Evolutionary conservation across 2,113 vertebrate genomes (phyloP), one percentile per base, ranked within the genome.

Genomic region (Cynoglossus semilaevis): DNA sequence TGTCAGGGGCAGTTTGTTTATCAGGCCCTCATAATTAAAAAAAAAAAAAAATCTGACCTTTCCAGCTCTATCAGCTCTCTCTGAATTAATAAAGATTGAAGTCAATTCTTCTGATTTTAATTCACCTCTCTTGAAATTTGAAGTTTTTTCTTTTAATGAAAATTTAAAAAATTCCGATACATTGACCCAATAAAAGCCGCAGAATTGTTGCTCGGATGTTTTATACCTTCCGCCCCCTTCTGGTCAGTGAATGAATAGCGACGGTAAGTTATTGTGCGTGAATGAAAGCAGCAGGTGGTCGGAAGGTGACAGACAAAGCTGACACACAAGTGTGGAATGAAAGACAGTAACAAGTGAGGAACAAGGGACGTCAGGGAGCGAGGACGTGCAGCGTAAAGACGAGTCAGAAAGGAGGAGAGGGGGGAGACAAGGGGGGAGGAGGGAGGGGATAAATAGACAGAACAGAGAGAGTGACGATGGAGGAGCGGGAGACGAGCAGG

Each of bases 361-460:
- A 73, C 15, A 0, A 43, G 51, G 9, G 41, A 43, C 48, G 65
- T 56, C 18, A 68, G 12, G 18, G 43, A 69, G 38, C 50, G 16
- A 53, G 55, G 61, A 51, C 44, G 73, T 63, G 69, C 62, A 70
- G 70, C 58, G 56, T 44, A 60, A 74, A 69, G 68, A 47, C 8
- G 5, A 58, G 60, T 45, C 1, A 15, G 56, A 70, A 66, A 65
- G 3, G 12, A 42, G 34, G 29, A 35, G 53, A 48, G 43, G n/a
- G 58, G 16, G 49, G 15, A 43, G 51, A n/a, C n/a, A 58, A 56
- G 70, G 42, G 53, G 45, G 44, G 40, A 52, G 58, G 46, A 77
- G 68, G 29, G 63, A 68, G 51, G 45, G 46, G 57, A 13, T 55
- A 18, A 54, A 63, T 69, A 35, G 54, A 22, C 15, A 22, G 61